Conservation (phyloP, 1,140 invertebrate species). For the Drosophila grimshawi region DNA sequence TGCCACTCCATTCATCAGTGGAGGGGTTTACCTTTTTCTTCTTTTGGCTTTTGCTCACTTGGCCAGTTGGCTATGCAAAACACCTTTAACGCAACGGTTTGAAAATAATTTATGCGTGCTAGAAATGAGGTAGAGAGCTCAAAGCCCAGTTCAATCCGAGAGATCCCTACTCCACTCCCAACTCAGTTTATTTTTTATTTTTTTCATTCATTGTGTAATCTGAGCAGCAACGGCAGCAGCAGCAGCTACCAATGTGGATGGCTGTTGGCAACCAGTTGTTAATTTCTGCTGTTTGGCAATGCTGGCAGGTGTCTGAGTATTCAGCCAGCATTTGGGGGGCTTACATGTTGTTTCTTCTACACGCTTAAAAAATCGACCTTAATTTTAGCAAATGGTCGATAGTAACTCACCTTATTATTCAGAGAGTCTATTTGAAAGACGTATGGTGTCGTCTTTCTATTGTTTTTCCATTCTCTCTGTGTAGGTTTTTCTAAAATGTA, state of each 20-base stretch:
- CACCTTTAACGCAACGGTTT: constrained; percentile 12
- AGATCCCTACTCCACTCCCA: constrained; percentile 1
- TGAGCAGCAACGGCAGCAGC: constrained; percentile 1
- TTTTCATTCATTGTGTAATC: constrained; percentile 62
- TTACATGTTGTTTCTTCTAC: constrained; percentile 11
- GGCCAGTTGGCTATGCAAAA: constrained; percentile 4
- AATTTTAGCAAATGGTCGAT: no score
- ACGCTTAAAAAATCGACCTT: not conserved
- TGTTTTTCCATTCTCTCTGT: no score
- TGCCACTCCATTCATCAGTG: constrained; percentile 18
- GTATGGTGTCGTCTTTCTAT: no score
- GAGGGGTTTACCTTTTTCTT: not conserved
- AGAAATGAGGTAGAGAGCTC: not conserved
- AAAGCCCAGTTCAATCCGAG: not conserved
- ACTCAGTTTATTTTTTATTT: not conserved
- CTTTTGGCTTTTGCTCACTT: not conserved
- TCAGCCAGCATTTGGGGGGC: constrained; percentile 25
- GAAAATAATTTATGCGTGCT: constrained; percentile 8
- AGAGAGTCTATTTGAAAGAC: no score
- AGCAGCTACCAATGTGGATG: constrained; percentile 13
- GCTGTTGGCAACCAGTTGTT: constrained; percentile 68
- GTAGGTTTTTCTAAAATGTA: no score
- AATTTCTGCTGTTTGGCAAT: constrained; percentile 68
- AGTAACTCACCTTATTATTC: no score
- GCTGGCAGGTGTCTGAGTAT: constrained; percentile 49